Base-by-base conservation (phyloP, 2,113 vertebrate species). In the Brienomyrus longianalis region DNA sequence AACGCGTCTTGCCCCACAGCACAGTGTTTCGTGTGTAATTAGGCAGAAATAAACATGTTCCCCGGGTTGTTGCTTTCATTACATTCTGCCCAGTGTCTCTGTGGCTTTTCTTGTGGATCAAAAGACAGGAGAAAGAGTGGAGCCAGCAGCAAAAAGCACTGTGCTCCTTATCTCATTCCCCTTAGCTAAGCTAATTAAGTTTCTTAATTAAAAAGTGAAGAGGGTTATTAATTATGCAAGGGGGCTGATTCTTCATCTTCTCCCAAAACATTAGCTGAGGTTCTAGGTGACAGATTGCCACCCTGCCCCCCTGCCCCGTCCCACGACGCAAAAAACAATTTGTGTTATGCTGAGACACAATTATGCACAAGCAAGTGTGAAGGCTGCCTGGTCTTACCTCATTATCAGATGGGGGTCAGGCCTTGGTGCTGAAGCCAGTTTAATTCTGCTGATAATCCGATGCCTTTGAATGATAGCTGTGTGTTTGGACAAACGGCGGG, bases 191-290 rank as follows among this genome's bases (percentile, higher is more conserved):
- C 91, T 93, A 92, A 95, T 95, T 93, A 94, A 92, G 92, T 91
- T 93, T 90, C 92, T 93, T 94, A 94, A 95, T 95, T 94, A 95
- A 94, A 95, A 95, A 77, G 93, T 92, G 90, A 39, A 92, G 90
- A 90, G 47, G 89, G 66, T 91, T 90, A 77, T 94, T 94, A 93
- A 93, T 93, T 92, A 93, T 87, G 90, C 90, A 90, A 52, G 90
- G 89, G 91, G 91, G 89, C 92, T 90, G 92, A 93, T 90, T 93
- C 93, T 80, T 91, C 91, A 90, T 93, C 84, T 43, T 88, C 92
- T 91, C 86, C 87, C 92, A 91, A 93, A 94, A 93, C 94, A 92
- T 59, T 59, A 92, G 89, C 91, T 90, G 89, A 84, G 90, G 92
- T 91, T 92, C 91, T 91, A 23, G 2, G 89, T 92, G 93, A 93